Percentiles rank a stretch among this genome's conserved stretches.
Evolutionary conservation across 2,888 invertebrate genomes (phyloP).

Genomic region (Lasioglossum morio): DNA sequence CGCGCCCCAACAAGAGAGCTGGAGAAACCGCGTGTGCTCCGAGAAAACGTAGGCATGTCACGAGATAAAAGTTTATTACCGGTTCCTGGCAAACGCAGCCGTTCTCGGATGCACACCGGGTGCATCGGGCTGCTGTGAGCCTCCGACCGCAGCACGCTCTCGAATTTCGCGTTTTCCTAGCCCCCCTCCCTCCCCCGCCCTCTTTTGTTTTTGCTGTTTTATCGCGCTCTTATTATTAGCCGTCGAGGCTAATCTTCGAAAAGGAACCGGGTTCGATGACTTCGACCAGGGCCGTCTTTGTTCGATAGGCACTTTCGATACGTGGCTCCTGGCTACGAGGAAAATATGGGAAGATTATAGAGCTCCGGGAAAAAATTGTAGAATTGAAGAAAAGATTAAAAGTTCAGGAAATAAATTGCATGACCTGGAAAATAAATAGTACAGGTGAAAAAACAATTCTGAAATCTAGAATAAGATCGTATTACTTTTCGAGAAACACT

Average conservation of each 20-base stretch:
- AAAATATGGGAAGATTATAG: not conserved
- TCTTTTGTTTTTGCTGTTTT: not conserved
- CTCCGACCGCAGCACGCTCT: conserved; percentile 21
- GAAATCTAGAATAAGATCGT: not conserved
- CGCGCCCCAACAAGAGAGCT: conserved; percentile 10
- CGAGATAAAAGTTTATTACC: conserved; percentile 69
- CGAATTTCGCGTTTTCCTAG: not conserved
- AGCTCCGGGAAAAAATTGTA: not conserved
- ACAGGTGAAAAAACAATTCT: not conserved
- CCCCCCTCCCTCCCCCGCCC: not conserved
- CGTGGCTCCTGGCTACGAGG: not conserved
- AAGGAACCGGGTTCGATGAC: not conserved
- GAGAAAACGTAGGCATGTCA: conserved; percentile 44
- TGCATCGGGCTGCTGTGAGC: conserved; percentile 37
- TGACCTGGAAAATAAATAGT: not conserved
- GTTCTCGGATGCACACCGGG: conserved; percentile 46
- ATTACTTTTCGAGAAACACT: not conserved
- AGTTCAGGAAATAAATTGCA: not conserved
- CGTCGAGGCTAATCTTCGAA: conserved; percentile 5
- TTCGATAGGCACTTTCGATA: not conserved
- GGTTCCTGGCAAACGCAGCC: conserved; percentile 57
- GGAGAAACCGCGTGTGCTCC: conserved; percentile 20
- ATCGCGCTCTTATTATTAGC: conserved; percentile 8
- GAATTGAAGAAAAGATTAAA: too few relatives aligned
- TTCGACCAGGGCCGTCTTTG: not conserved